phyloP scores from a whole-genome alignment of 2,888 invertebrate species.

The Ypsolopha sequella region DNA sequence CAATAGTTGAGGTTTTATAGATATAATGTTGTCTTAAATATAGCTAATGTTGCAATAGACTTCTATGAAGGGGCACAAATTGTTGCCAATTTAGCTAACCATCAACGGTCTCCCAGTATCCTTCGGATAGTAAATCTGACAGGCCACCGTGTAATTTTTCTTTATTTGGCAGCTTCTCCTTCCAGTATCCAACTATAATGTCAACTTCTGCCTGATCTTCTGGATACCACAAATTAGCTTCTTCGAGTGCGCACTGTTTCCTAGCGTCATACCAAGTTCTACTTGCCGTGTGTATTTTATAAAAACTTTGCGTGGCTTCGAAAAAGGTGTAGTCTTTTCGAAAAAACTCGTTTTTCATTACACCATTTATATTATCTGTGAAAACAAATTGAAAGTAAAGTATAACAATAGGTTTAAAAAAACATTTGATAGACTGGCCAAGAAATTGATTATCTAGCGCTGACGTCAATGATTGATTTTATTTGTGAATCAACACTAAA shows the following conservation, averaged over 20 bases:
- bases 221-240: background rate
- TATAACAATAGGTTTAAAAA: too few species aligned
- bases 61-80: too few species aligned
- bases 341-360: background rate
- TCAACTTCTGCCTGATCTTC: constrained; percentile 20
- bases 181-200: constrained; percentile 22
- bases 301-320: background rate
- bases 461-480: too few species aligned
- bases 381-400: background rate
- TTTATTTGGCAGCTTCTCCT: constrained; percentile 19
- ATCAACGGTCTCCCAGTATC: constrained; percentile 32
- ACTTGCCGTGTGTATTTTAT: background rate
- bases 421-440: too few species aligned
- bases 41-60: too few species aligned
- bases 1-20: too few species aligned
- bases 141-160: constrained; percentile 29
- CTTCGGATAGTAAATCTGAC: constrained; percentile 28
- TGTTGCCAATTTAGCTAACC: constrained; percentile 13
- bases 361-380: background rate
- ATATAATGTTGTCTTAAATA: too few species aligned
- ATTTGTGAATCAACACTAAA: too few species aligned
- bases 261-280: background rate
- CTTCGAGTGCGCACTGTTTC: background rate
- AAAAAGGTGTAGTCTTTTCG: background rate
- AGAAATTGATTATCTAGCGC: too few species aligned